Conservation (phyloP, 2,113 vertebrate genomes). For the Crocuta crocuta region DNA sequence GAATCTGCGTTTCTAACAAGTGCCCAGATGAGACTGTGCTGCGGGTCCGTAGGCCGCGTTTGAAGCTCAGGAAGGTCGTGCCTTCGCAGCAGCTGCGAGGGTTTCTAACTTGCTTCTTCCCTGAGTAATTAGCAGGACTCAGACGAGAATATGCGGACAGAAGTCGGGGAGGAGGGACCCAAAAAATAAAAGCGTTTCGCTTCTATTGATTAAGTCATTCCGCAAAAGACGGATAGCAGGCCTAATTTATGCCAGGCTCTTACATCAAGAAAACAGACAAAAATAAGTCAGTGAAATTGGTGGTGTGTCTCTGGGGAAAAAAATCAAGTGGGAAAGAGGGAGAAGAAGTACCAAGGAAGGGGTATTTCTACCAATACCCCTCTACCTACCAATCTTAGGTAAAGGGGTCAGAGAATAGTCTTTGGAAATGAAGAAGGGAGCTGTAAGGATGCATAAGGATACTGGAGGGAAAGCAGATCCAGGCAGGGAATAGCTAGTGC, state of each 20-base stretch:
- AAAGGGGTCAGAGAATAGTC: background rate
- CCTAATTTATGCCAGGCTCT: background rate
- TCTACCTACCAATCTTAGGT: background rate
- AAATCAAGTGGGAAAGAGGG: background rate
- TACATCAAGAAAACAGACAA: background rate
- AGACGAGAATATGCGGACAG: background rate
- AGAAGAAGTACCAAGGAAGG: background rate
- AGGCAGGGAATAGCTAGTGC: background rate
- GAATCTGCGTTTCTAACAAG: background rate
- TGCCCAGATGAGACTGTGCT: too few species aligned
- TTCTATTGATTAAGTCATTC: background rate
- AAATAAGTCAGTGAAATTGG: background rate
- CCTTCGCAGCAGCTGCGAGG: background rate
- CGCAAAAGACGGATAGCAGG: background rate
- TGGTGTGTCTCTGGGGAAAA: accelerated
- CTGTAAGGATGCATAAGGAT: too few species aligned
- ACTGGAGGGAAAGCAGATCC: background rate
- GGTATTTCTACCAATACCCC: too few species aligned
- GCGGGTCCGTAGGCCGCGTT: accelerated
- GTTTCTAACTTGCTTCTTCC: accelerated
- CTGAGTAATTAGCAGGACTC: background rate
- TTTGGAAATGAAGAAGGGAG: background rate
- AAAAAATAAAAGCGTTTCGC: background rate
- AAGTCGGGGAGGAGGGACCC: background rate
- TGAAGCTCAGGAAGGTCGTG: background rate